Percentiles rank a stretch among this genome's conserved stretches.
phyloP scores from a whole-genome alignment of 2,888 invertebrate species.

The Ichneumoninae sp. region DNA sequence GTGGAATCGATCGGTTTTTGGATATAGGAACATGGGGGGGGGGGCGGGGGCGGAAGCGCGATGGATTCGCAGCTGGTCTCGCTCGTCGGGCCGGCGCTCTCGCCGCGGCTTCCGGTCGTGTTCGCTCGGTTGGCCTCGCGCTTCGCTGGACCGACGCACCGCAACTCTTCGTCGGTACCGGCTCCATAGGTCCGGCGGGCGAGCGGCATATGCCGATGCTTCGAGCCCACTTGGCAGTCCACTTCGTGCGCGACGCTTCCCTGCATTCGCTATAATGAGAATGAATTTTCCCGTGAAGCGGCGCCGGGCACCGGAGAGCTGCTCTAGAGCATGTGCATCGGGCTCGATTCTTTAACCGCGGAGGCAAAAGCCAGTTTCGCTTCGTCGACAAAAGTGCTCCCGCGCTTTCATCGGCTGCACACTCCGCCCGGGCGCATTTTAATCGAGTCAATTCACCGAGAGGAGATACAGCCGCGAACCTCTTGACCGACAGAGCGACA shows the following conservation, averaged over 20 bases:
- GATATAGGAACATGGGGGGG: background rate
- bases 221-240: conserved; percentile 21
- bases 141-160: conserved; percentile 34
- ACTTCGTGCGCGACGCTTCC: conserved; percentile 3
- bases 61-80: conserved; percentile 13
- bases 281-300: conserved; percentile 41
- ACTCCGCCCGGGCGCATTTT: background rate
- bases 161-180: background rate
- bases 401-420: conserved; percentile 3
- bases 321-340: background rate
- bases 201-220: conserved; percentile 1
- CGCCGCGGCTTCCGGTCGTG: conserved; percentile 38
- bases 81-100: background rate
- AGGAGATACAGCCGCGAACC: background rate
- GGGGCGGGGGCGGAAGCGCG: background rate
- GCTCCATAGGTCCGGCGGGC: background rate
- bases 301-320: background rate
- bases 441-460: background rate
- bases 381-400: background rate
- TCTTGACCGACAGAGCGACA: background rate
- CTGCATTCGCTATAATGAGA: conserved; percentile 46
- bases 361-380: conserved; percentile 5
- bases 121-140: conserved; percentile 46
- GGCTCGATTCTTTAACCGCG: conserved; percentile 23
- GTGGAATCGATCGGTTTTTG: conserved; percentile 47